These are phyloP conservation scores for Criorhina ranunculi DNA, from an alignment of 2,888 invertebrate genomes.

Conservation along the genomic window DNA sequence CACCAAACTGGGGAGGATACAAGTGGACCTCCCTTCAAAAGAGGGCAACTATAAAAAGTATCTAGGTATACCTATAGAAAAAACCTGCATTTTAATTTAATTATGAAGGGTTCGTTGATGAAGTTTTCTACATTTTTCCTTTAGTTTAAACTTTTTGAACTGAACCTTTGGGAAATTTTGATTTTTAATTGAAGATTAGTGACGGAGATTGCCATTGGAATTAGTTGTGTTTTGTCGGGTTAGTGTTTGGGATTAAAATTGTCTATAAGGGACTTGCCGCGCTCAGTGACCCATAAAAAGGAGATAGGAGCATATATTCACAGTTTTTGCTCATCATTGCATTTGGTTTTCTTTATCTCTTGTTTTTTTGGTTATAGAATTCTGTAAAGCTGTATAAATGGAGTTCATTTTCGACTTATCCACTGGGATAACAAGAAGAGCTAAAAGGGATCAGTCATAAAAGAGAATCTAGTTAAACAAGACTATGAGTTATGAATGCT, in stretches of 20 bases:
- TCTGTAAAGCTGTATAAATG: too few relatives aligned
- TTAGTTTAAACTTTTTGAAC: constrained; percentile 28
- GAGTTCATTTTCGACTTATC: too few relatives aligned
- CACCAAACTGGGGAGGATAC: neutral
- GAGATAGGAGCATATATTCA: constrained; percentile 14
- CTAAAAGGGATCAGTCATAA: too few relatives aligned
- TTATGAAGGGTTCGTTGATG: constrained; percentile 54
- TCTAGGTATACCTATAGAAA: neutral
- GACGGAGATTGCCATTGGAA: constrained; percentile 14
- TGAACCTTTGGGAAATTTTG: constrained; percentile 37
- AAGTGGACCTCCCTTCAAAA: constrained; percentile 8
- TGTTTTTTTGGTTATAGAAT: constrained; percentile 31
- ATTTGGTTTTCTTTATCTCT: constrained; percentile 15
- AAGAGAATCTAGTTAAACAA: too few relatives aligned
- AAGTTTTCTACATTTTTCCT: constrained; percentile 16
- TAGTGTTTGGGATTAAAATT: constrained; percentile 5
- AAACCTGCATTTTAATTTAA: constrained; percentile 65
- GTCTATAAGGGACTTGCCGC: constrained; percentile 15
- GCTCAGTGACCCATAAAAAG: constrained; percentile 21
- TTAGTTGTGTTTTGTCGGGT: constrained; percentile 23
- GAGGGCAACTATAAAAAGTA: constrained; percentile 8
- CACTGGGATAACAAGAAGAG: too few relatives aligned
- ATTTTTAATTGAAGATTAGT: constrained; percentile 62
- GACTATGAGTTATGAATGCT: too few relatives aligned
- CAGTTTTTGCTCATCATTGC: constrained; percentile 4